Percentiles rank a stretch among this genome's conserved stretches.
Evolutionary conservation across 1,140 invertebrate species (phyloP).

Genomic region (Kradibia gibbosae): DNA sequence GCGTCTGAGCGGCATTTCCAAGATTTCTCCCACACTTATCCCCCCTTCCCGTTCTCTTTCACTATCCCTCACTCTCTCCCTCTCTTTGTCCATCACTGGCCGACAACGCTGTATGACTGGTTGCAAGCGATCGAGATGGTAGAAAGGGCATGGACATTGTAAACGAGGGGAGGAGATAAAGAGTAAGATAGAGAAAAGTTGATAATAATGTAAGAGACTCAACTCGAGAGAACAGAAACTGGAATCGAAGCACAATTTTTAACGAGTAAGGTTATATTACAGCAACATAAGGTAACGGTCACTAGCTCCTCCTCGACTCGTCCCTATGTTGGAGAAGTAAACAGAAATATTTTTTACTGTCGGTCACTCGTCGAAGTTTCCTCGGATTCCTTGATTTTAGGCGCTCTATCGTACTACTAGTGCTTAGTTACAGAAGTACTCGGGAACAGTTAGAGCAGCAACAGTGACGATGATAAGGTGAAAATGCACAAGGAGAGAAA

Average conservation of each 20-base stretch:
- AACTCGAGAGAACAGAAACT: background rate
- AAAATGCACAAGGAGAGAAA: background rate
- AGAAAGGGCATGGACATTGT: too few species aligned
- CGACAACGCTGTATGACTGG: background rate
- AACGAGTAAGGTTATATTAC: conserved; percentile 34
- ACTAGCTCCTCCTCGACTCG: background rate
- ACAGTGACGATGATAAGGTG: background rate
- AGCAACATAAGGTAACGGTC: background rate
- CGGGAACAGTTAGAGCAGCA: background rate
- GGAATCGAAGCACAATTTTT: background rate
- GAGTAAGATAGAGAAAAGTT: too few species aligned
- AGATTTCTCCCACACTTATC: conserved; percentile 23
- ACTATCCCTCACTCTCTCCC: background rate
- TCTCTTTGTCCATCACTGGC: background rate
- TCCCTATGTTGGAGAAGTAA: background rate
- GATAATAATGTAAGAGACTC: too few species aligned
- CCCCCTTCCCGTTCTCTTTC: background rate
- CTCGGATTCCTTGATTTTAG: too few species aligned
- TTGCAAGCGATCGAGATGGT: too few species aligned
- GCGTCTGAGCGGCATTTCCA: conserved; percentile 31
- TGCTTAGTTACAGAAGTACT: too few species aligned
- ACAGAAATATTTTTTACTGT: too few species aligned
- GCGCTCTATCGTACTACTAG: too few species aligned
- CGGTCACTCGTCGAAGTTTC: too few species aligned
- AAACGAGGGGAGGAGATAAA: too few species aligned